These are phyloP conservation scores for Frankliniella fusca DNA, from an alignment of 2,888 invertebrate species.

Conservation along the genomic window DNA sequence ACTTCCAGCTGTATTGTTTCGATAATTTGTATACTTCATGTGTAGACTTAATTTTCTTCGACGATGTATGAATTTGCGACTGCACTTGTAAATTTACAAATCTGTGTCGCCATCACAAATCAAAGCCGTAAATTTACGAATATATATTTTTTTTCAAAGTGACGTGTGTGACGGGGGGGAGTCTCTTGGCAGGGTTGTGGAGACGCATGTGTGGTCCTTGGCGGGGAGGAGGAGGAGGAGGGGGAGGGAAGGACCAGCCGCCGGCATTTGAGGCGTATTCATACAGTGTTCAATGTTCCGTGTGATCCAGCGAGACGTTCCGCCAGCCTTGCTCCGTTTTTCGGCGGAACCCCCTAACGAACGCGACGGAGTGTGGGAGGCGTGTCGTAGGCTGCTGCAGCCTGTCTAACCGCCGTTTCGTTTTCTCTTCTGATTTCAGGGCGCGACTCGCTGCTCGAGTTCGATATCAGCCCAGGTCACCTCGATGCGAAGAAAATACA, in stretches of 20 bases:
- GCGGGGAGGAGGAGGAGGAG: not conserved
- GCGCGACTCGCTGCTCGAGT: not conserved
- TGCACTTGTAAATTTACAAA: no score
- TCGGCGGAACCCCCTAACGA: not conserved
- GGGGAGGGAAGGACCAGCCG: not conserved
- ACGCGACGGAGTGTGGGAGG: not conserved
- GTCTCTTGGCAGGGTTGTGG: not conserved
- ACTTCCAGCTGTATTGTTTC: no score
- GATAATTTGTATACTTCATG: no score
- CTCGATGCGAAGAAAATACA: not conserved
- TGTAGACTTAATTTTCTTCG: no score
- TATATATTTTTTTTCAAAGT: no score
- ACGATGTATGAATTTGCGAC: no score
- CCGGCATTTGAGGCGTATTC: slow-evolving; percentile 1
- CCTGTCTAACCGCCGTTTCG: not conserved
- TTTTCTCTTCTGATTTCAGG: slow-evolving; percentile 7
- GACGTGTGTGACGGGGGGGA: no score
- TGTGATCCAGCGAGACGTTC: not conserved
- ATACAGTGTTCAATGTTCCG: slow-evolving; percentile 9
- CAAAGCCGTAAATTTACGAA: no score
- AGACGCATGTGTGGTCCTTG: not conserved
- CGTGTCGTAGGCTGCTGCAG: not conserved
- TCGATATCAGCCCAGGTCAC: not conserved
- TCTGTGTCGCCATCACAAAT: no score
- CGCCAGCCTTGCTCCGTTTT: not conserved